phyloP scores from a whole-genome alignment of 2,888 invertebrate species.

The Silvanus unidentatus region DNA sequence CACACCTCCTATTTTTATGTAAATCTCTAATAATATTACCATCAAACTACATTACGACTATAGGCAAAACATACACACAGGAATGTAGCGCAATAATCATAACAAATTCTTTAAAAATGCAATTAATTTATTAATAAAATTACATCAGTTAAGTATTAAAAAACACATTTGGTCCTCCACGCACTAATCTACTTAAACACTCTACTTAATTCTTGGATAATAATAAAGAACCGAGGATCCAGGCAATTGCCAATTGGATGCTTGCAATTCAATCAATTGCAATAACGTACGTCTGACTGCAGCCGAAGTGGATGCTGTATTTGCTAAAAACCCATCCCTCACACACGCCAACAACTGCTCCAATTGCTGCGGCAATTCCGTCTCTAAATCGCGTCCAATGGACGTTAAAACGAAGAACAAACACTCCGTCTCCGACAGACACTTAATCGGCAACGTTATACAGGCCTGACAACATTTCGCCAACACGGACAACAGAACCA shows the following conservation, averaged over 20 bases:
- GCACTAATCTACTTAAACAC: not conserved
- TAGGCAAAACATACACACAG: no score
- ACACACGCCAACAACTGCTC: slow-evolving; percentile 73
- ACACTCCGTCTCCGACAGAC: slow-evolving; percentile 79
- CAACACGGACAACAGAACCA: slow-evolving; percentile 74
- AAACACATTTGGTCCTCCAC: no score
- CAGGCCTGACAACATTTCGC: slow-evolving; percentile 88
- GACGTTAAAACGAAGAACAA: slow-evolving; percentile 84
- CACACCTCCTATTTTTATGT: no score
- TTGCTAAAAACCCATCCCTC: slow-evolving; percentile 77
- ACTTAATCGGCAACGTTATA: slow-evolving; percentile 74
- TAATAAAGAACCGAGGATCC: slow-evolving; percentile 87
- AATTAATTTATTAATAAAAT: no score
- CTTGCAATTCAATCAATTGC: slow-evolving; percentile 85
- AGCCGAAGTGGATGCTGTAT: slow-evolving; percentile 56
- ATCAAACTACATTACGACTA: no score
- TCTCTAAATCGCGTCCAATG: slow-evolving; percentile 81
- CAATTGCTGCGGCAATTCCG: slow-evolving; percentile 73
- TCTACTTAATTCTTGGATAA: slow-evolving; percentile 55
- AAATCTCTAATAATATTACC: no score
- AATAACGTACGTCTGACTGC: slow-evolving; percentile 77
- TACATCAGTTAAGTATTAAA: no score
- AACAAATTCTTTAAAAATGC: no score
- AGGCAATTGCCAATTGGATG: slow-evolving; percentile 85
- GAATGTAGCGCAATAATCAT: no score